Evolutionary conservation across 1,140 invertebrate species (phyloP), one percentile per base, ranked within the genome.

Genomic region (Sinella curviseta): DNA sequence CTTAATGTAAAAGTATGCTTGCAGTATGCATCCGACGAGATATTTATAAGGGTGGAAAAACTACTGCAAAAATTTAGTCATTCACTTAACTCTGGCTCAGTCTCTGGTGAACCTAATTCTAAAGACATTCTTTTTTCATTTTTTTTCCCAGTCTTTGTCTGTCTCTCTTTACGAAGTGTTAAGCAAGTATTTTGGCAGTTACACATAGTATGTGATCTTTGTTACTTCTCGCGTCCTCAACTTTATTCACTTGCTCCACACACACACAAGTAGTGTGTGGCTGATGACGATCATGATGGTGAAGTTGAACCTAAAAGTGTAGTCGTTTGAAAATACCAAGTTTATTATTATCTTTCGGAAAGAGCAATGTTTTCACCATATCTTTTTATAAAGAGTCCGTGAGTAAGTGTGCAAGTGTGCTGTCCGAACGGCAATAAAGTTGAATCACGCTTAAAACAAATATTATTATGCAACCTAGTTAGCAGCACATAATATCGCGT

Each of bases 111-210:
- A 70, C 65, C 65, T 70, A 70, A 70, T 70, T 70, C 65, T 70
- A 31, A 70, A 70, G 65, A 70, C 65, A 70, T 70, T 70, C 65
- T 70, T 70, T 33, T 70, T 33, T 70, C 57, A 26, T 65, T 26
- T 14, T 65, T 26, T 65, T 26, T n/a, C n/a, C n/a, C n/a, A n/a
- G 16, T 14, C 57, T 65, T 26, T 26, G 4, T n/a, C 57, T 70
- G 8, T 33, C 65, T 3, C 31, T 70, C 65, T 70, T 24, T 33
- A 14, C 26, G 31, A 70, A 70, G 65, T 70, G 65, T 24, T 3
- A 70, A 70, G 30, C 57, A 33, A 70, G 65, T 70, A 70, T 70
- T 70, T 70, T 70, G 65, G 65, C 65, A 70, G 65, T 70, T 70
- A 60, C 31, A 70, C 65, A 31, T 14, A 70, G 65, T 70, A 30